These are phyloP conservation scores for Drosophila birchii DNA, from an alignment of 2,888 invertebrate genomes.

Conservation along the genomic window DNA sequence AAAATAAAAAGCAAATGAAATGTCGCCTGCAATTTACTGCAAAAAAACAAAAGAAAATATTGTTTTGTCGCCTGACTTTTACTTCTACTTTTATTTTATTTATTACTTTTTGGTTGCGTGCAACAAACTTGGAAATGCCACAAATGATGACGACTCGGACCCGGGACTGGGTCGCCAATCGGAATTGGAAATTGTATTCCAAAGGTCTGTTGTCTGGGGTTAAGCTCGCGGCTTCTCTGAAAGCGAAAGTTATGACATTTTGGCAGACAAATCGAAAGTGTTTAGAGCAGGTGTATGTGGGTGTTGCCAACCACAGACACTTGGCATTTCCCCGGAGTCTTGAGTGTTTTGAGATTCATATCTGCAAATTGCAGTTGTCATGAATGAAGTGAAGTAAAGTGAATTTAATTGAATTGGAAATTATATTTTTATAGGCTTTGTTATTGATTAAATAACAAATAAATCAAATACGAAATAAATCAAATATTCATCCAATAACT, in stretches of 20 bases:
- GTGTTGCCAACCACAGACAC: conserved; percentile 7
- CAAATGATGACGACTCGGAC: conserved; percentile 10
- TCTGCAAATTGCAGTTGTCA: conserved; percentile 71
- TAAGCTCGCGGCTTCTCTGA: conserved; percentile 52
- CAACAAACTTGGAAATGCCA: conserved; percentile 61
- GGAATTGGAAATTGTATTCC: conserved; percentile 1
- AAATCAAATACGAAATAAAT: background rate
- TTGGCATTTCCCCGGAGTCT: conserved; percentile 8
- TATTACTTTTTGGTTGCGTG: conserved; percentile 63
- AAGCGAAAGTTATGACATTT: conserved; percentile 79
- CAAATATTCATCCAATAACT: background rate
- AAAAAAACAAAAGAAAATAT: conserved; percentile 38
- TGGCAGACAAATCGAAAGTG: conserved; percentile 69
- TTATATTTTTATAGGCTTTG: no score
- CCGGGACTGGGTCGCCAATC: conserved; percentile 30
- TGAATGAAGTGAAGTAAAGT: conserved; percentile 17
- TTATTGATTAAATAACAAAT: no score
- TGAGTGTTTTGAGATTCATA: conserved; percentile 50
- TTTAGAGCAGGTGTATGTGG: conserved; percentile 26
- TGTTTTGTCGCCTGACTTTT: conserved; percentile 69
- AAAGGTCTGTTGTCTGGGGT: conserved; percentile 28
- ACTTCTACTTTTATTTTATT: conserved; percentile 57
- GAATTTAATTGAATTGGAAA: conserved; percentile 1
- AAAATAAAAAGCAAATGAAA: conserved; percentile 43
- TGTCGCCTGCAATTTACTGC: conserved; percentile 73